Percentiles rank a stretch among this genome's conserved stretches.
These are phyloP conservation scores for Cheilosia vulpina DNA, from an alignment of 2,888 invertebrate species.

Conservation along the genomic window DNA sequence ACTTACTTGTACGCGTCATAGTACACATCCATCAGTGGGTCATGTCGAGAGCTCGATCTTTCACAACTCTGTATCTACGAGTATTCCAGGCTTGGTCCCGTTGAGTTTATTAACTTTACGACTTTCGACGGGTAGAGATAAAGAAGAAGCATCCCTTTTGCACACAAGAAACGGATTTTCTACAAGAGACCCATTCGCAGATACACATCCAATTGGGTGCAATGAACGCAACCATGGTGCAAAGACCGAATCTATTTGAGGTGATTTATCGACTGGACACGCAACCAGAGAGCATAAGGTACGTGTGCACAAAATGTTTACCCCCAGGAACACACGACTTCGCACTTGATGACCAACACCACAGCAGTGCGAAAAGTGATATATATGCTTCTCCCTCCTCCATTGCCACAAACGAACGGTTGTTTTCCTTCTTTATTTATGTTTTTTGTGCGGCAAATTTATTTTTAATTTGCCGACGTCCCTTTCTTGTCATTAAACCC, in stretches of 20 bases:
- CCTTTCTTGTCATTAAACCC: conserved; percentile 66
- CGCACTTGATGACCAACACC: conserved; percentile 56
- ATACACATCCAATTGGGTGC: conserved; percentile 25
- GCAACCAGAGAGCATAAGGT: conserved; percentile 37
- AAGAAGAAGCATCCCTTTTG: not conserved
- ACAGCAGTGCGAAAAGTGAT: too few species aligned
- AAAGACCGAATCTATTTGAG: conserved; percentile 52
- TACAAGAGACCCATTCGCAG: not conserved
- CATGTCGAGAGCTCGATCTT: conserved; percentile 35
- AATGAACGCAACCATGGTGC: conserved; percentile 49
- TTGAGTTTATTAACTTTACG: conserved; percentile 56
- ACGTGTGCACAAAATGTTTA: conserved; percentile 13
- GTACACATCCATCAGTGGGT: conserved; percentile 53
- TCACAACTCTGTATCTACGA: not conserved
- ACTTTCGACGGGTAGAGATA: not conserved
- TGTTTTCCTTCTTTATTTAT: not conserved
- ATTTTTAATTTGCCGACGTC: conserved; percentile 68
- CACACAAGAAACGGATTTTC: conserved; percentile 45
- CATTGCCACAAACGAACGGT: conserved; percentile 5
- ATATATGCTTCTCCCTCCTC: too few species aligned
- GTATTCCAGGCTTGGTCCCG: conserved; percentile 14
- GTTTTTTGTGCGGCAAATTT: conserved; percentile 43
- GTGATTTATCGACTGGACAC: conserved; percentile 68
- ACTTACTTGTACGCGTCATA: conserved; percentile 22
- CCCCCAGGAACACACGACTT: conserved; percentile 18